A percentile compares a stretch with the other conserved stretches of the same genome.
phyloP scores from a whole-genome alignment of 2,113 vertebrate species.

The Thryonomys swinderianus region DNA sequence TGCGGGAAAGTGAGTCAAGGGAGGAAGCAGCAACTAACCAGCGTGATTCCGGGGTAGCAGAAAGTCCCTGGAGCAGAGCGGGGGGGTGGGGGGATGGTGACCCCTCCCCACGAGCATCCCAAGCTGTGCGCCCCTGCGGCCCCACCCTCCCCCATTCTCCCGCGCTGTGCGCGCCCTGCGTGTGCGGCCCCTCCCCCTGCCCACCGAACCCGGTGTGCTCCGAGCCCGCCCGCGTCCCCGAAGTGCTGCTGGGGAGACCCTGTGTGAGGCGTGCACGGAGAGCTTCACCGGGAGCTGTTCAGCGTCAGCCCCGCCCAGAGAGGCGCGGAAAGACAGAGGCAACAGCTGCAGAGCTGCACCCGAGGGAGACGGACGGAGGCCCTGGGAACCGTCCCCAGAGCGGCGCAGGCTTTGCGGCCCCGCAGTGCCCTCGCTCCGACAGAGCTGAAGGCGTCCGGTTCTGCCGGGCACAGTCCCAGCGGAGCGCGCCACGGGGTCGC shows the following conservation, averaged over 20 bases:
- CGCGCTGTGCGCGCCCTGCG: too few relatives aligned
- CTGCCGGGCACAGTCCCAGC: not conserved
- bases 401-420: not conserved
- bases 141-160: too few relatives aligned
- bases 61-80: not conserved
- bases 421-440: not conserved
- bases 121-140: not conserved
- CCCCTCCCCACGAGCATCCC: too few relatives aligned
- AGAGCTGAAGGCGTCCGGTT: too few relatives aligned
- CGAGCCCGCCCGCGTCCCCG: not conserved
- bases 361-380: not conserved
- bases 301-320: not conserved
- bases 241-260: not conserved
- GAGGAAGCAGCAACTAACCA: not conserved
- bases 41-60: not conserved
- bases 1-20: not conserved
- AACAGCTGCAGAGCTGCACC: not conserved
- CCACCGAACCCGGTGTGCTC: not conserved
- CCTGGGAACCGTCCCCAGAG: not conserved
- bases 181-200: not conserved
- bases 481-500: not conserved
- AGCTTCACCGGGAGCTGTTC: not conserved
- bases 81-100: too few relatives aligned
- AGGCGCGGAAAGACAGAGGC: not conserved
- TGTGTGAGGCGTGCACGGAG: not conserved